Base-by-base conservation (phyloP, 2,888 invertebrate species). In the Cepaea hortensis region DNA sequence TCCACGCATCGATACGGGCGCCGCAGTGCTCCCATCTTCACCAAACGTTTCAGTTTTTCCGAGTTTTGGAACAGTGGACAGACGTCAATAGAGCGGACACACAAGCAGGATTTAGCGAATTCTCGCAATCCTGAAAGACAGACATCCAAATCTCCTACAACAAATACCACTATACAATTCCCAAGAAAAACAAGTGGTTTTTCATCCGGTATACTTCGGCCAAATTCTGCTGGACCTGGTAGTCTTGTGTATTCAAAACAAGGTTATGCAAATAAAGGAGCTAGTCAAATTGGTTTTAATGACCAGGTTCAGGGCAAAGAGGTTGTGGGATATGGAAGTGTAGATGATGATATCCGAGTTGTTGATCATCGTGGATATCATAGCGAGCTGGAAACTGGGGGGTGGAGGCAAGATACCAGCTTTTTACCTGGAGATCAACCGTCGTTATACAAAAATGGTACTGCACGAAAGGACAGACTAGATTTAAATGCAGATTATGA, bases 51-150 rank as follows among this genome's bases (percentile, higher is more conserved):
- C 83, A 73, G 61, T 18, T n/a, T 75, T 18, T 62, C 72, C 5
- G 83, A 75, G 18, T 83, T 83, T 75, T 75, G 73, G 83, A 83
- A 50, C 83, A 73, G 75, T 48, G 83, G 83, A 9, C 75, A 83
- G 13, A 83, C 83, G 11, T 20, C 61, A 61, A 83, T 83, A 20
- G 73, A 83, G 20, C 62, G 46, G 23, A 46, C 65, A 20, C 81
- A n/a, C 46, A 46, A 18, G 68, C 81, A 81, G n/a, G 81, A 68
- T n/a, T 20, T 48, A 9, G 81, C 46, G 11, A 77, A 61, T 20
- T 20, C 77, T 7, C 77, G 77, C n/a, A n/a, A 20, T 7, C 55
- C n/a, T 11, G 72, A 35, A 4, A 72, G 23, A 35, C 72, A 68
- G 20, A 68, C 7, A 75, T 46, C 61, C 61, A 77, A 55, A 61